phyloP scores from a whole-genome alignment of 2,888 invertebrate genomes.

The Clunio marinus region DNA sequence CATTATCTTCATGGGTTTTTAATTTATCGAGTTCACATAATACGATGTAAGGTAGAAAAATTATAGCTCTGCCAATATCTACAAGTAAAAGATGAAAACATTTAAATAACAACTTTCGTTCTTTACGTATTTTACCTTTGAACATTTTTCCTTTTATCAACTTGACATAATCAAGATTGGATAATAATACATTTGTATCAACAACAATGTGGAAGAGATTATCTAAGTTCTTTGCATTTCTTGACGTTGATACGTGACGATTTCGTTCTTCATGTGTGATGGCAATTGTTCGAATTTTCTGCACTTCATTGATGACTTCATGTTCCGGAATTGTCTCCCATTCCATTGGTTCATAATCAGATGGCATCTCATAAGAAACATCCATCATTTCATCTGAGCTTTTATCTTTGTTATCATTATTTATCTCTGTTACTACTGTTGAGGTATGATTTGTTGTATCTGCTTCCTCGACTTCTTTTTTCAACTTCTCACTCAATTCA shows the following conservation, averaged over 20 bases:
- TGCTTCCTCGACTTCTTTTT: not conserved
- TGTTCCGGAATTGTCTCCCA: slow-evolving; percentile 43
- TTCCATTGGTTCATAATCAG: slow-evolving; percentile 42
- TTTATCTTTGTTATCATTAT: not conserved
- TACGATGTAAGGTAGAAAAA: slow-evolving; percentile 55
- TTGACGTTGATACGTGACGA: not conserved
- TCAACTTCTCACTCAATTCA: not conserved
- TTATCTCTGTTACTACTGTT: not conserved
- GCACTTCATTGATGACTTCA: slow-evolving; percentile 41
- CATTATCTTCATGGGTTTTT: slow-evolving; percentile 46
- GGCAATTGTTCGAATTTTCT: slow-evolving; percentile 31
- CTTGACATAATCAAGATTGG: slow-evolving; percentile 49
- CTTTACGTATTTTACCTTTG: slow-evolving; percentile 42
- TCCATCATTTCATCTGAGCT: slow-evolving; percentile 28
- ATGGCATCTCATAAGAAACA: not conserved
- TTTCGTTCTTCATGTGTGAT: not conserved
- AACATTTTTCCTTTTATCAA: slow-evolving; percentile 46
- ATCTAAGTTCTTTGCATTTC: not conserved
- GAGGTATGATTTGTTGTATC: not conserved
- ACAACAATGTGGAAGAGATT: slow-evolving; percentile 50
- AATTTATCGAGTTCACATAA: slow-evolving; percentile 54
- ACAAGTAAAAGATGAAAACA: slow-evolving; percentile 39
- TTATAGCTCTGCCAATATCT: slow-evolving; percentile 44
- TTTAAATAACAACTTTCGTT: not conserved
- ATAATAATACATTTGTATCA: slow-evolving; percentile 54